Evolutionary conservation across 37 sponge, comb jelly and placozoan genomes (phyloP).

Genomic region (Beroe ovata): DNA sequence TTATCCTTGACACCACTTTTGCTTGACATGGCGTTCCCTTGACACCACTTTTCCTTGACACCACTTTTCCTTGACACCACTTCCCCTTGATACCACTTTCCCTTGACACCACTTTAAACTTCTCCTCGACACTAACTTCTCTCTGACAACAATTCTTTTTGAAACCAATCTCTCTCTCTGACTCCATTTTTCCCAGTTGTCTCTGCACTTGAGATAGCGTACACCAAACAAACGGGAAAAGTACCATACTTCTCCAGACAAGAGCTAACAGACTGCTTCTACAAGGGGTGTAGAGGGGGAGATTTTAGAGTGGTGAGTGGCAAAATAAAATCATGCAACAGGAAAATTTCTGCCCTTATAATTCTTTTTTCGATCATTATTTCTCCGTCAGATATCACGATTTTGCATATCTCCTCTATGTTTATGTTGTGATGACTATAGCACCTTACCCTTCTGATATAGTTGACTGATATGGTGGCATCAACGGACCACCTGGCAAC

Average conservation of each 20-base stretch:
- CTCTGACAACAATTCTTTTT: not conserved
- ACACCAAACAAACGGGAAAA: constrained; percentile 21
- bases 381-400: too few relatives aligned
- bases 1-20: not conserved
- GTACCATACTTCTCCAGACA: constrained; percentile 4
- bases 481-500: not conserved
- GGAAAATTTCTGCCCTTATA: too few relatives aligned
- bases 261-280: constrained; percentile 59
- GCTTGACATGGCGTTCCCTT: not conserved
- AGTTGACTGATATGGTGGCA: constrained; percentile 36
- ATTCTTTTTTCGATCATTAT: too few relatives aligned
- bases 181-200: not conserved
- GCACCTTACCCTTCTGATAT: too few relatives aligned
- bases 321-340: too few relatives aligned
- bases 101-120: not conserved
- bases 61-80: not conserved
- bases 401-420: too few relatives aligned
- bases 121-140: not conserved
- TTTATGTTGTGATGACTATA: too few relatives aligned
- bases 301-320: not conserved
- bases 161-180: not conserved
- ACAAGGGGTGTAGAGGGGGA: constrained; percentile 33
- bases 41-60: not conserved
- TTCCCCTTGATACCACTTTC: not conserved
- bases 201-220: constrained; percentile 44